Percentiles rank a stretch among this genome's conserved stretches.
Conservation (phyloP, 53 echinoderm and acorn worm species). For the Mesocentrotus franciscanus region DNA sequence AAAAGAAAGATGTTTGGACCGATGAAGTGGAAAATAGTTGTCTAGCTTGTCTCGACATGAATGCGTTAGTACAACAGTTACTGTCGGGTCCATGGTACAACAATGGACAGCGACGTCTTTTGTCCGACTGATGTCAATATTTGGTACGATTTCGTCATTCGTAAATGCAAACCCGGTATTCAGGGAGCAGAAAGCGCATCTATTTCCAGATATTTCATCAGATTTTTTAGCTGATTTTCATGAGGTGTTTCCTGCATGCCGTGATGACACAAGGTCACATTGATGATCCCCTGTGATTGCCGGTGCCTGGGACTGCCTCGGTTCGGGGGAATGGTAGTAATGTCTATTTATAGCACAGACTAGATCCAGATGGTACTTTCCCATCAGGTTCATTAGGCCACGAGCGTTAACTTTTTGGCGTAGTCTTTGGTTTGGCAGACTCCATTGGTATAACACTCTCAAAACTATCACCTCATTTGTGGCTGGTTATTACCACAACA, state of each 20-base stretch:
- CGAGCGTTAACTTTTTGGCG: background rate
- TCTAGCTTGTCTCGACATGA: background rate
- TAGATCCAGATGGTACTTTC: conserved; percentile 13
- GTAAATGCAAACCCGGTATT: background rate
- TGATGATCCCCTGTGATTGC: background rate
- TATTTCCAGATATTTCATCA: conserved; percentile 1
- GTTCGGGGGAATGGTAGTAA: background rate
- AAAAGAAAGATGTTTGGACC: background rate
- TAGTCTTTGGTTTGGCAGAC: background rate
- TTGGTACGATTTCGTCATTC: background rate
- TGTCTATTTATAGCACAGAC: background rate
- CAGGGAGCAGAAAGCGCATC: background rate
- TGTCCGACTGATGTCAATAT: background rate
- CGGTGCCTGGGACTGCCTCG: background rate
- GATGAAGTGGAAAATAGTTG: background rate
- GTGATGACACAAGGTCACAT: background rate
- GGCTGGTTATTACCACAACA: too few species aligned
- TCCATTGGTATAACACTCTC: background rate
- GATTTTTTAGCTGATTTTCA: background rate
- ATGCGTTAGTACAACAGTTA: background rate
- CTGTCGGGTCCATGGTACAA: background rate
- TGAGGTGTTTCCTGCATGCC: background rate
- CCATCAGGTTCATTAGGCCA: background rate
- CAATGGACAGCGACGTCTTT: too few species aligned
- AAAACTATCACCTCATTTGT: too few species aligned